Evolutionary conservation across 1,140 invertebrate genomes (phyloP).

Genomic region (Streblospio benedicti): DNA sequence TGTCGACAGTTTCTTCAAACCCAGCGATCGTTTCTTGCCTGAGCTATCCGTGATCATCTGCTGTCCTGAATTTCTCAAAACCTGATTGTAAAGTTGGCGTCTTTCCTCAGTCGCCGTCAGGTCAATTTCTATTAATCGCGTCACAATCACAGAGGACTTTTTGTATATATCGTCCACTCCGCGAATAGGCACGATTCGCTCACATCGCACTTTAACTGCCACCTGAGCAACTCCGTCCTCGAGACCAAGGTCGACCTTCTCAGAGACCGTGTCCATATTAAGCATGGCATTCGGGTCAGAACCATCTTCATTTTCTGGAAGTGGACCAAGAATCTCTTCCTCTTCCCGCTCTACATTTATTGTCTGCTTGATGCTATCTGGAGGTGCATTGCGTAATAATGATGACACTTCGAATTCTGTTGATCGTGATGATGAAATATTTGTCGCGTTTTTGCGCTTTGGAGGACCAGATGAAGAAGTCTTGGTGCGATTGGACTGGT

Average conservation of each 20-base stretch:
- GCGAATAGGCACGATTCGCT: conserved; percentile 38
- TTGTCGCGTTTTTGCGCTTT: too few species aligned
- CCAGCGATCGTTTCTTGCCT: neutral
- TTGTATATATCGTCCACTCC: conserved; percentile 40
- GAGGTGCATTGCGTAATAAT: conserved; percentile 7
- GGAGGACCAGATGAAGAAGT: too few species aligned
- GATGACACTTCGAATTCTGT: conserved; percentile 2
- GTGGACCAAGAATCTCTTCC: conserved; percentile 40
- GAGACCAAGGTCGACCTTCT: conserved; percentile 39
- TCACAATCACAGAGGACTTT: conserved; percentile 43
- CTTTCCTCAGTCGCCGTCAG: conserved; percentile 38
- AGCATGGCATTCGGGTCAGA: conserved; percentile 21
- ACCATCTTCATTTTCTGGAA: conserved; percentile 34
- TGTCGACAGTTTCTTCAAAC: conserved; percentile 8
- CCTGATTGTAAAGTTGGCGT: conserved; percentile 33
- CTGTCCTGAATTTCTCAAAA: conserved; percentile 22
- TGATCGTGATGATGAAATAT: neutral
- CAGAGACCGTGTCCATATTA: conserved; percentile 41
- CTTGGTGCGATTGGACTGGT: too few species aligned
- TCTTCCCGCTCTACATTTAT: conserved; percentile 33
- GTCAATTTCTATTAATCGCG: conserved; percentile 41
- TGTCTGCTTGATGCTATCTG: conserved; percentile 26
- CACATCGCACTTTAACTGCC: conserved; percentile 38
- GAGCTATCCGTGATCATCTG: neutral
- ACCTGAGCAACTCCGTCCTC: conserved; percentile 38